phyloP scores from a whole-genome alignment of 2,888 invertebrate species.

The Tipula unca region DNA sequence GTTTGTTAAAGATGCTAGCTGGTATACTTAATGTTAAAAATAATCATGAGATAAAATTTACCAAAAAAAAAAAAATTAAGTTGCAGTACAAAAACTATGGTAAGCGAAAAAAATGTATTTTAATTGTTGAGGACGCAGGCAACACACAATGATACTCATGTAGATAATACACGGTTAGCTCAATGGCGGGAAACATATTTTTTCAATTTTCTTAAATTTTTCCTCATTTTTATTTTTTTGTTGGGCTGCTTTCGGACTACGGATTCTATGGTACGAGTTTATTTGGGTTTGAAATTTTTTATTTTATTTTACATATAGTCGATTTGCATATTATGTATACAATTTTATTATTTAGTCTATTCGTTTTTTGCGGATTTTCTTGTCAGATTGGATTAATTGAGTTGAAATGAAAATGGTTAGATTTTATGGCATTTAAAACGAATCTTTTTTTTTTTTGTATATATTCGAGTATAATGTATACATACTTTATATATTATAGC shows the following conservation, averaged over 20 bases:
- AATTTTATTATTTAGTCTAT: background rate
- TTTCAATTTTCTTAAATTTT: background rate
- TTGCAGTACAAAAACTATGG: background rate
- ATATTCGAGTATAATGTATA: too few relatives aligned
- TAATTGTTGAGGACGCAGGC: background rate
- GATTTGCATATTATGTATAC: background rate
- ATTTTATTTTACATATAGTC: background rate
- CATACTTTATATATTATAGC: background rate
- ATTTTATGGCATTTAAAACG: background rate
- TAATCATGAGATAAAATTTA: background rate
- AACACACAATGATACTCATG: background rate
- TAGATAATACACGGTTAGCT: background rate
- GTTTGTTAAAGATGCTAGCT: background rate
- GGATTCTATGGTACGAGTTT: background rate
- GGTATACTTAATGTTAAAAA: background rate
- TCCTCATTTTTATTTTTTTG: background rate
- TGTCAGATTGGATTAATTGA: slow-evolving; percentile 14
- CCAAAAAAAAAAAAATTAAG: background rate
- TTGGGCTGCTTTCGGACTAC: background rate
- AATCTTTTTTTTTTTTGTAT: background rate
- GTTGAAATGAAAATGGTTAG: background rate
- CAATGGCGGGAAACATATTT: background rate
- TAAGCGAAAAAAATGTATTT: background rate
- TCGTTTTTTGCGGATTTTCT: background rate
- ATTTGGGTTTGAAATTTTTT: background rate